A percentile compares a stretch with the other conserved stretches of the same genome.
Conservation (phyloP, 92 coral and sea anemone species). For the Zoanthus sociatus region DNA sequence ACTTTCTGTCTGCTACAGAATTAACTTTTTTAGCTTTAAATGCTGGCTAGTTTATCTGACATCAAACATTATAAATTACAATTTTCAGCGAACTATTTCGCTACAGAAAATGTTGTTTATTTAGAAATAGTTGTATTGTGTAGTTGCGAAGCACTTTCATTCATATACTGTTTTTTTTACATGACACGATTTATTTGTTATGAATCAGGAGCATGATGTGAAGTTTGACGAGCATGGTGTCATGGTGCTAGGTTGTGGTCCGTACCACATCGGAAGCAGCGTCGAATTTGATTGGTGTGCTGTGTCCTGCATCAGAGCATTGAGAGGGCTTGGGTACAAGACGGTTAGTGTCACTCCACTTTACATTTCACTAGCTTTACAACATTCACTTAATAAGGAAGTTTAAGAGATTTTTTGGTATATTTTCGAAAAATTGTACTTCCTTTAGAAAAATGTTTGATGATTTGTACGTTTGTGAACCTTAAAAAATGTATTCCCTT, state of each 20-base stretch:
- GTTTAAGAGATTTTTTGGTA: no score
- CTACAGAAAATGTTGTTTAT: no score
- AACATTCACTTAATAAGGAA: neutral
- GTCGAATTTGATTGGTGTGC: slow-evolving; percentile 99
- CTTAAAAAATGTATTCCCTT: no score
- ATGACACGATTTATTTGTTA: neutral
- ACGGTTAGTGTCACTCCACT: slow-evolving; percentile 66
- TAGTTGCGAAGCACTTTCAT: no score
- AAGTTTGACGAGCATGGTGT: slow-evolving; percentile 87
- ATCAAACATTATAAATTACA: no score
- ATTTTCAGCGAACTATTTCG: no score
- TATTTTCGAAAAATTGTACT: no score
- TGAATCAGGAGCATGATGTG: slow-evolving; percentile 80
- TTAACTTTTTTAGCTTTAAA: neutral
- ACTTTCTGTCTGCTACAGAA: neutral
- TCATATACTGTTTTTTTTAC: no score
- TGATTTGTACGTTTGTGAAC: no score
- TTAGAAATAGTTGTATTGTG: no score
- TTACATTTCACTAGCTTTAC: neutral
- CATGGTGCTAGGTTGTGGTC: slow-evolving; percentile 99
- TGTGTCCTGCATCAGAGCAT: slow-evolving; percentile 93
- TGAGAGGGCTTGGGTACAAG: slow-evolving; percentile 84
- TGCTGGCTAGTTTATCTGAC: no score
- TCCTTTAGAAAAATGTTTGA: no score
- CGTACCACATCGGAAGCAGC: slow-evolving; percentile 99